Conservation (phyloP, 2,797 vertebrate species). For the Sciurus carolinensis region DNA sequence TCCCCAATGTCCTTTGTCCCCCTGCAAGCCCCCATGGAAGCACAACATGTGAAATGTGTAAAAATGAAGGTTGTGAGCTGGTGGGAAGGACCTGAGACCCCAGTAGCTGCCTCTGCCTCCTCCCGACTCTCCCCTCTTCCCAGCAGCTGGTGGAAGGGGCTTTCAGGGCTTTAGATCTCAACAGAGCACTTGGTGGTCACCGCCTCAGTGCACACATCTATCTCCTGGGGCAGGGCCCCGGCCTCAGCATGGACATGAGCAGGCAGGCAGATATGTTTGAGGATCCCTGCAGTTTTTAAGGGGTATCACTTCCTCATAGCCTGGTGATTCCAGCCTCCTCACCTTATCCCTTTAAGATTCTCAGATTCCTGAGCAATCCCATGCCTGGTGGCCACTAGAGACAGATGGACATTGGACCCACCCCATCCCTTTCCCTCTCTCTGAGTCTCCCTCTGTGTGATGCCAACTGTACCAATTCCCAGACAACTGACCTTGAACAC, state of each 20-base stretch:
- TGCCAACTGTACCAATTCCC: not conserved
- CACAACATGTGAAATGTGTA: not conserved
- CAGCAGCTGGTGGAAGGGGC: not conserved
- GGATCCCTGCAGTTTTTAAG: not conserved
- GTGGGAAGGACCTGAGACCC: not conserved
- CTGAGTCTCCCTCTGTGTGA: not conserved
- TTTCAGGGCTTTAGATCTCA: not conserved
- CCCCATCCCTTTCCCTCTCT: not conserved
- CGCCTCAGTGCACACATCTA: not conserved
- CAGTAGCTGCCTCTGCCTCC: not conserved
- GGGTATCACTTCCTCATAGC: not conserved
- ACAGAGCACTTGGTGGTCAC: not conserved
- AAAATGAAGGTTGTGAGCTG: not conserved
- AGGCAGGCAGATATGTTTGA: not conserved
- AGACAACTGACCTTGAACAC: not conserved
- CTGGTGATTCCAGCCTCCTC: not conserved
- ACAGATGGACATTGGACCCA: not conserved
- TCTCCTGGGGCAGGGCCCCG: not conserved
- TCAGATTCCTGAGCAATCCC: not conserved
- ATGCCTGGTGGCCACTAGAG: not conserved
- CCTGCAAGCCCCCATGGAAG: not conserved
- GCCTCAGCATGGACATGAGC: not conserved
- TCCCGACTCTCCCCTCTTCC: not conserved
- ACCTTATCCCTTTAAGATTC: not conserved
- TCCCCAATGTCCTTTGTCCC: not conserved